Base-by-base conservation (phyloP, 2,113 vertebrate species). In the Mus pahari region DNA sequence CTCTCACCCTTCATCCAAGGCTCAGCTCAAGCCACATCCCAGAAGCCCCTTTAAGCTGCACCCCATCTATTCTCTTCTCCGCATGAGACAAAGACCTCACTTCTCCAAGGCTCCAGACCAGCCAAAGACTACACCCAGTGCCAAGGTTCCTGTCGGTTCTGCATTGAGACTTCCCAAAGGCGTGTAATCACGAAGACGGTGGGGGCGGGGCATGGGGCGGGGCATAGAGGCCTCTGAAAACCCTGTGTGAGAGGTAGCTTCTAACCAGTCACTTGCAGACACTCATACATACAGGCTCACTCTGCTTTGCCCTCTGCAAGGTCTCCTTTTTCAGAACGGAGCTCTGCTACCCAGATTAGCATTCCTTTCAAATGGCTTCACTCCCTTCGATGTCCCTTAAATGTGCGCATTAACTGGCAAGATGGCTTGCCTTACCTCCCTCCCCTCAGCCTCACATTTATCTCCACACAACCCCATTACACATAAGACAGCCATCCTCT, bases 281-380 rank as follows among this genome's bases (percentile, higher is more conserved):
- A 24, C 88, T 45, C 8, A 19, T 0, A 31, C 8, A 19, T 0
- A 31, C 77, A 3, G 33, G 22, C 71, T 71, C 28, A 31, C 26
- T 39, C 58, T 48, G 75, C 53, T 31, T 45, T 42, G 11, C 42
- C 79, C 68, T 78, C 66, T 60, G 28, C n/a, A 60, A 70, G 17
- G 9, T 94, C 81, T 66, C 86, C 86, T 62, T 70, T 70, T 84
- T 45, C 82, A 31, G 39, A 45, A 19, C 0, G 14, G 5, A 84
- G 58, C 81, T 42, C 86, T 95, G 92, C 87, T 9, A n/a, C 50
- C 92, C 81, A 98, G 96, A 98, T 96, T 88, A 94, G 88, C 93
- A 94, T 97, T 89, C 64, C 53, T 91, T 97, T 97, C 53, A 92
- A 97, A 93, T 22, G 94, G 96, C 94, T 97, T 78, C 94, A 78